Evolutionary conservation across 2,888 invertebrate genomes (phyloP), one percentile per base, ranked within the genome.

Genomic region (Elysia crispata): DNA sequence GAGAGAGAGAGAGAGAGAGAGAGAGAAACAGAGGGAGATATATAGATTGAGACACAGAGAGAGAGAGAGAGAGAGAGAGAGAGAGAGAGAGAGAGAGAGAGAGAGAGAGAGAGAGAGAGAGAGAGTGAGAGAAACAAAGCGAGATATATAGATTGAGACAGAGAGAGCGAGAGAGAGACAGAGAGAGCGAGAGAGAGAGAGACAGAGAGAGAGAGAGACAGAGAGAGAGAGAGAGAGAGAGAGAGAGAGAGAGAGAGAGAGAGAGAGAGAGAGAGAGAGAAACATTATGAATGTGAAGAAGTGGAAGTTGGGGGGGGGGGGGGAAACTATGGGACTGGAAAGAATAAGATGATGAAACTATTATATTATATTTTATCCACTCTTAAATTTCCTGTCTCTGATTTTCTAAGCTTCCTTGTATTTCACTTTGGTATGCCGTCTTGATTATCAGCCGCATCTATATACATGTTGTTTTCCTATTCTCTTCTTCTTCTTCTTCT

Each of bases 81-180:
- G 67, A 66, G 23, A 66, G 67, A 66, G 23, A 66, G 13, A 66
- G 23, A 66, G 67, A 6, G 23, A 66, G 67, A 15, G 23, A 66
- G 67, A 66, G 23, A 66, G 67, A 66, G 23, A 66, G 67, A 23
- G 23, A 23, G 67, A 6, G 18, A 66, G 67, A 66, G 23, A 66
- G 13, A 66, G 1, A 66, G 25, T 23, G 23, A 66, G 67, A 66
- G 18, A 66, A 25, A 28, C 5, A 66, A 25, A 28, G 23, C 6
- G 67, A 66, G 20, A 66, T 6, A 30, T 6, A 6, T 1, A 30
- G 20, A 66, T 5, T 15, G 6, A 66, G 28, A 66, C 25, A 66
- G 31, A 66, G 1, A 66, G 6, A 66, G 6, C 3, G 31, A 28
- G 6, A 66, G 25, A 15, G 6, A 66, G 25, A 30, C 15, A 66